Base-by-base conservation (phyloP, 2,888 invertebrate species). In the Polydrusus tereticollis region DNA sequence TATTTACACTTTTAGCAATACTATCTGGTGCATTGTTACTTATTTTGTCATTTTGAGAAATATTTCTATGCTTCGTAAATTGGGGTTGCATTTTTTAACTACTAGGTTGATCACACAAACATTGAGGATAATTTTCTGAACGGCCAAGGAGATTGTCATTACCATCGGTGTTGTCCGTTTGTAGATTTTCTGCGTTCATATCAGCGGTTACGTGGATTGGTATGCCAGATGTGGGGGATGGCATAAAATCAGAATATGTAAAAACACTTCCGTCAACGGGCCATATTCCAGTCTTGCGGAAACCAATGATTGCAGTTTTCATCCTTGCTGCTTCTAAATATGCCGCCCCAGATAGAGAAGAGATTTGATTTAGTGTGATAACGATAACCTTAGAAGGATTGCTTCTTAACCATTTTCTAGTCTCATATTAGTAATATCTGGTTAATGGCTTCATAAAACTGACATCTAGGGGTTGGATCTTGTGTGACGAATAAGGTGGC, bases 401-500 rank as follows among this genome's bases (percentile, higher is more conserved):
- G 23, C 66, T 64, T n/a, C 72, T 76, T 10, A 78, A 58, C 78
- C 76, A 80, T 50, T 66, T 75, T 20, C 69, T 52, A 21, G 77
- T 65, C 64, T 77, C 78, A 70, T 78, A 75, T 12, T 75, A 73
- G 52, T 76, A 80, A 73, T 66, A 80, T 2, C 72, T 76, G 23
- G 77, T 79, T 7, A 81, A 55, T 45, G 80, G 79, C 1, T 64
- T 77, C 76, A 77, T 78, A 58, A 78, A 76, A 7, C 69, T 62
- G 3, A 80, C 79, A 55, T 80, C 80, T 6, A 79, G 69, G 69
- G 83, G 75, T 77, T 83, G 79, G 75, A 81, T 65, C 76, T 66
- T 38, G 50, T 80, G 77, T 1, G 79, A 77, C 69, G 73, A 75
- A 47, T 77, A 83, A 12, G 83, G 81, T 23, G 82, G 80, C 16